phyloP scores from a whole-genome alignment of 2,113 vertebrate genomes.

The Picathartes gymnocephalus region DNA sequence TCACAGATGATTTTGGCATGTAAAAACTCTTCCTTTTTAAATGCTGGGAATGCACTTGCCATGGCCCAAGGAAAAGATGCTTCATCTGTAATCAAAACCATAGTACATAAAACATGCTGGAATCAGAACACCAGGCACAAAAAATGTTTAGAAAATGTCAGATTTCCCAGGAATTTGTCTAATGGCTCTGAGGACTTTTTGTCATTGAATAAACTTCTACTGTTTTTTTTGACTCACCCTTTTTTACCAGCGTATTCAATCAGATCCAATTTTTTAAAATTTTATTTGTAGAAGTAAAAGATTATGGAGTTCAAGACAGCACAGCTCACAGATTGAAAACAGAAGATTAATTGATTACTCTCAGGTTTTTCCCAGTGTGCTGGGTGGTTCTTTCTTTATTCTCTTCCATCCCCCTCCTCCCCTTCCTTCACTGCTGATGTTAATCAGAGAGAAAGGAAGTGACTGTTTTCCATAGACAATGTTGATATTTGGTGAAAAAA shows the following conservation, averaged over 20 bases:
- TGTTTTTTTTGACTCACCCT: neutral
- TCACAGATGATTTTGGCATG: neutral
- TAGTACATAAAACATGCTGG: neutral
- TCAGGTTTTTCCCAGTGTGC: neutral
- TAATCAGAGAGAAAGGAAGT: constrained; percentile 67
- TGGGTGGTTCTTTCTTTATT: constrained; percentile 5
- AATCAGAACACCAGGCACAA: neutral
- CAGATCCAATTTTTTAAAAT: neutral
- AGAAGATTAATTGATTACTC: constrained; percentile 8
- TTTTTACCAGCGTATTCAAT: neutral
- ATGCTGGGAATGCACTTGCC: constrained; percentile 21
- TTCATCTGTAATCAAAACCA: constrained; percentile 12
- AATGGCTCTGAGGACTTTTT: neutral
- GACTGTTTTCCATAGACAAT: constrained; percentile 66
- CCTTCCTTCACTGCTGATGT: constrained; percentile 35
- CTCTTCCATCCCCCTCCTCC: neutral
- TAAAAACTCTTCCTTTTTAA: neutral
- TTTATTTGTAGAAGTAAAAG: neutral
- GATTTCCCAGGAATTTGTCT: neutral
- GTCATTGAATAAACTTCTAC: neutral
- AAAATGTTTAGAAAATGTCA: neutral
- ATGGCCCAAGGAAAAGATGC: neutral
- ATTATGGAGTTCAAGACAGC: neutral
- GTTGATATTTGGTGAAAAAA: constrained; percentile 69
- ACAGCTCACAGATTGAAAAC: constrained; percentile 15